Percentiles rank a stretch among this genome's conserved stretches.
These are phyloP conservation scores for fruit fly (Drosophila melanogaster) DNA, from an alignment of 1,140 invertebrate genomes.

Conservation along the genomic window DNA sequence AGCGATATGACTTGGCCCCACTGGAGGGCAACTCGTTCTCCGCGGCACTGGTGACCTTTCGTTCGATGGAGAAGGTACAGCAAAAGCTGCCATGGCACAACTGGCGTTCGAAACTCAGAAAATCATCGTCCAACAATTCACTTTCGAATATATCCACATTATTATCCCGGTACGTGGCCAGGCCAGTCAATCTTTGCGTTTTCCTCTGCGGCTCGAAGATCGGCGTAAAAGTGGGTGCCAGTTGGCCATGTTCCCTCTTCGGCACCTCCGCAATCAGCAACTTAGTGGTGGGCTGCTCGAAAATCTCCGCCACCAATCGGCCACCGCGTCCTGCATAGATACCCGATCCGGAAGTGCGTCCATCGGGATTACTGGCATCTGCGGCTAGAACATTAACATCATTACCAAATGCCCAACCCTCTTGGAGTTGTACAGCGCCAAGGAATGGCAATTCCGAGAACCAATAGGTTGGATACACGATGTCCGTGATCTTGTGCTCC, in stretches of 20 bases:
- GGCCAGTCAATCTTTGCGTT: constrained; percentile 38
- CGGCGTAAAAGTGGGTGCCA: constrained; percentile 14
- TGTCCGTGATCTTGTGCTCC: constrained; percentile 87
- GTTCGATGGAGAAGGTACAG: constrained; percentile 39
- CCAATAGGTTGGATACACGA: constrained; percentile 91
- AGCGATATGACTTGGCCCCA: constrained; percentile 58
- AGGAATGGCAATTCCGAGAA: constrained; percentile 89
- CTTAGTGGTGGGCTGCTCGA: constrained; percentile 56
- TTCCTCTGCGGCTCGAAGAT: constrained; percentile 36
- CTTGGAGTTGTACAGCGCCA: constrained; percentile 85
- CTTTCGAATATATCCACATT: constrained; percentile 70
- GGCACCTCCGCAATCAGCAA: constrained; percentile 66
- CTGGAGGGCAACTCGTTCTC: background rate
- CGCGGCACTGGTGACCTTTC: constrained; percentile 1
- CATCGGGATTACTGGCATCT: constrained; percentile 80
- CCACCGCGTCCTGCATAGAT: constrained; percentile 85
- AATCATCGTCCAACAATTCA: constrained; percentile 33
- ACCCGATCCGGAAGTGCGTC: constrained; percentile 83
- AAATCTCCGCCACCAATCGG: constrained; percentile 58
- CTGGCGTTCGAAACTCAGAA: constrained; percentile 2
- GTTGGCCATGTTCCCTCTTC: constrained; percentile 76
- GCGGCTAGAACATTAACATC: constrained; percentile 86
- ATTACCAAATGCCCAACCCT: constrained; percentile 85
- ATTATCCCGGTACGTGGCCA: constrained; percentile 63
- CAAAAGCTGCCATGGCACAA: constrained; percentile 64